Base-by-base conservation (phyloP, 2,888 invertebrate genomes). In the Perizoma flavofasciatum region DNA sequence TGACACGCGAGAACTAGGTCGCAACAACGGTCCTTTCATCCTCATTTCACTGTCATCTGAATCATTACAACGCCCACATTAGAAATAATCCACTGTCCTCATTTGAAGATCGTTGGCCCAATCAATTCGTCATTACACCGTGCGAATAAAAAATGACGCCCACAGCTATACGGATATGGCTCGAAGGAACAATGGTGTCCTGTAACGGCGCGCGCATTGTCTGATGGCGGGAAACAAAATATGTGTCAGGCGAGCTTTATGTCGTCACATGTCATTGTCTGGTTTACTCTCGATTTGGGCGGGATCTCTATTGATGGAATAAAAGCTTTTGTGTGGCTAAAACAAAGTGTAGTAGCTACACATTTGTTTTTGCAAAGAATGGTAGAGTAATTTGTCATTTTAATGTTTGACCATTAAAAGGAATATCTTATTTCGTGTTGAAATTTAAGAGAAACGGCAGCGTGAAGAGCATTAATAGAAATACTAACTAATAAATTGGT, bases 51-150 rank as follows among this genome's bases (percentile, higher is more conserved):
- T 56, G 74, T 81, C 79, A 74, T 78, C 83, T 80, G 79, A 85
- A 85, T 86, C 87, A 89, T 87, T 86, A 79, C 63, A 70, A 84
- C 88, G 83, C 88, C 88, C 85, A 88, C 88, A 82, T 79, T 79
- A 68, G 77, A 72, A 78, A 75, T 72, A 75, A 78, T 83, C 77
- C 76, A 75, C 79, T 79, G 86, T 78, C 83, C 87, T 73, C 83
- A 74, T 86, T 89, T 74, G 63, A 63, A 77, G 79, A 79, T 77
- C 81, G 75, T 82, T 79, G 81, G 79, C 73, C 79, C 83, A 88
- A 89, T 90, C 90, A 88, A 89, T 89, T 84, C 87, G 85, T 89
- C 90, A 89, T 89, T 86, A 89, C 61, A 81, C 79, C 79, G 83
- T 82, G 85, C 78, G 81, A 83, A 83, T 81, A 85, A 87, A 87